Conservation (phyloP, 2,888 invertebrate genomes). For the Melanophora roralis region DNA sequence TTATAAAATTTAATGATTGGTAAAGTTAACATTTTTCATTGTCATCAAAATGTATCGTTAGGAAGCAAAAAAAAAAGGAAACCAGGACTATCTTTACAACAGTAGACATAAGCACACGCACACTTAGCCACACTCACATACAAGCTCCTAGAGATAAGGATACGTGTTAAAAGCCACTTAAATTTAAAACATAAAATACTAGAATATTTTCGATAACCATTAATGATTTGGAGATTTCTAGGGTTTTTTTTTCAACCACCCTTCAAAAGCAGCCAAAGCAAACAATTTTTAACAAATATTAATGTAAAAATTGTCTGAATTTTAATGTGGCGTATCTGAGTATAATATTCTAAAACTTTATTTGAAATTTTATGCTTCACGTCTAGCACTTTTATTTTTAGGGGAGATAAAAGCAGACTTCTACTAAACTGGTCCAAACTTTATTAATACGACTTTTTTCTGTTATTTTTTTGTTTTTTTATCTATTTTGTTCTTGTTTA, state of each 20-base stretch:
- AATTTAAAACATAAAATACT: neutral
- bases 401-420: neutral
- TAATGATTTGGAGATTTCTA: neutral
- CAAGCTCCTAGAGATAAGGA: too few relatives aligned
- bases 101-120: neutral
- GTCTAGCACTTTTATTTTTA: neutral
- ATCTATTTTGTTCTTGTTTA: conserved; percentile 3
- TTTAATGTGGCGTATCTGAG: too few relatives aligned
- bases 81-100: neutral
- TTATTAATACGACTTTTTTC: neutral
- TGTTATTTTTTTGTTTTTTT: neutral
- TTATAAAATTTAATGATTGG: conserved; percentile 52
- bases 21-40: conserved; percentile 30
- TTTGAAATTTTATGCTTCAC: too few relatives aligned
- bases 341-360: too few relatives aligned
- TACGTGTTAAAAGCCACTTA: neutral
- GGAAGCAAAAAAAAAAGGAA: neutral
- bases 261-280: neutral
- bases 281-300: too few relatives aligned
- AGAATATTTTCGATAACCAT: neutral
- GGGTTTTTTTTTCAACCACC: neutral
- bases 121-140: neutral
- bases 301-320: too few relatives aligned
- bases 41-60: conserved; percentile 30
- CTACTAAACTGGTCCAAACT: neutral